These are phyloP conservation scores for Remorina albescens DNA, from an alignment of 2,797 vertebrate species.

Conservation along the genomic window DNA sequence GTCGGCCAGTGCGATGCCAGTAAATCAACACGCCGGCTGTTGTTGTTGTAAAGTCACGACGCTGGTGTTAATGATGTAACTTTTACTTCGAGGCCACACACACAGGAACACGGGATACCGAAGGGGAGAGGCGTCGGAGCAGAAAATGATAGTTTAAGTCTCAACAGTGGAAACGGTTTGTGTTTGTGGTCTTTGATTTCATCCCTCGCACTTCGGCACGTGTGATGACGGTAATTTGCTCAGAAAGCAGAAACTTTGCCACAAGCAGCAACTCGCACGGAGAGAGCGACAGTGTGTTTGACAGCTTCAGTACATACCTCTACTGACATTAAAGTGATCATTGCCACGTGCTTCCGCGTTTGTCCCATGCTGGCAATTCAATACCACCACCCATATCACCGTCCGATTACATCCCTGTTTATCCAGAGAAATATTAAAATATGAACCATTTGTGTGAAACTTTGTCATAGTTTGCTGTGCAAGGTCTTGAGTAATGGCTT, in stretches of 20 bases:
- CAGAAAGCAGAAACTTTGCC: slow-evolving; percentile 33
- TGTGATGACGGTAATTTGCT: slow-evolving; percentile 39
- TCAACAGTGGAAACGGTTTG: slow-evolving; percentile 53
- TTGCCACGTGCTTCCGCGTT: not conserved
- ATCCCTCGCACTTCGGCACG: slow-evolving; percentile 43
- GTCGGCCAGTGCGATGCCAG: slow-evolving; percentile 55
- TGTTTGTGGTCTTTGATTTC: slow-evolving; percentile 64
- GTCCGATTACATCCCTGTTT: too few relatives aligned
- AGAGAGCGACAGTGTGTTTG: slow-evolving; percentile 35
- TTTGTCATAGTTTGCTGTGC: too few relatives aligned
- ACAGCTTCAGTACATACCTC: not conserved
- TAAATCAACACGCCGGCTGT: slow-evolving; percentile 57
- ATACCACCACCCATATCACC: not conserved
- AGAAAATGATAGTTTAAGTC: slow-evolving; percentile 54
- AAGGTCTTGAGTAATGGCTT: too few relatives aligned
- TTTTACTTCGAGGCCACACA: slow-evolving; percentile 49
- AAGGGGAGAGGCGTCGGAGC: slow-evolving; percentile 29
- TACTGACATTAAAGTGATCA: not conserved
- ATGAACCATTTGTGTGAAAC: too few relatives aligned
- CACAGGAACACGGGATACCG: slow-evolving; percentile 33
- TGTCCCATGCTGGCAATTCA: not conserved
- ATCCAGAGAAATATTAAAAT: too few relatives aligned
- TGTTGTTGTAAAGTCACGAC: slow-evolving; percentile 54
- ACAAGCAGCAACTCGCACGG: slow-evolving; percentile 20
- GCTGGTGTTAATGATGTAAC: slow-evolving; percentile 68